Conservation (phyloP, 2,113 vertebrate species). For the Onychostruthus taczanowskii region DNA sequence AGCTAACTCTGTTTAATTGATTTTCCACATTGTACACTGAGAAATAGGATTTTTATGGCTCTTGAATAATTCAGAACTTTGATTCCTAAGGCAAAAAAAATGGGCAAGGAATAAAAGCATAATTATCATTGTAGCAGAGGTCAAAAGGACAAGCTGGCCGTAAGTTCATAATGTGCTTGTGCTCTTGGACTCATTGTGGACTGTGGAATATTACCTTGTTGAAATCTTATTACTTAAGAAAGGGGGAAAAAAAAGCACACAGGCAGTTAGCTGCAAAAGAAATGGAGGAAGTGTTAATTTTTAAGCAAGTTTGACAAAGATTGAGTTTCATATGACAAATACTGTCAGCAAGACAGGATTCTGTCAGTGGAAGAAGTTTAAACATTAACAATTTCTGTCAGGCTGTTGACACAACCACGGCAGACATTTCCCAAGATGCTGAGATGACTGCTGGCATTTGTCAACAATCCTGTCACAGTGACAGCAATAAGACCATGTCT, state of each 20-base stretch:
- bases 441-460: slow-evolving; percentile 99
- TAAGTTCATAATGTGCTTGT: slow-evolving; percentile 55
- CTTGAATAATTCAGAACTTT: slow-evolving; percentile 75
- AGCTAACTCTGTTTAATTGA: slow-evolving; percentile 67
- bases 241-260: slow-evolving; percentile 24
- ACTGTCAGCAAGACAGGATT: slow-evolving; percentile 97
- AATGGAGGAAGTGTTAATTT: slow-evolving; percentile 88
- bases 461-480: slow-evolving; percentile 99
- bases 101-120: slow-evolving; percentile 66
- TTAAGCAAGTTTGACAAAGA: slow-evolving; percentile 89
- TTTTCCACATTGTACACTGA: slow-evolving; percentile 65
- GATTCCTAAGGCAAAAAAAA: slow-evolving; percentile 69
- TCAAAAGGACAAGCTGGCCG: slow-evolving; percentile 74
- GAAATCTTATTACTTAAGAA: slow-evolving; percentile 72
- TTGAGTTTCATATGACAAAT: slow-evolving; percentile 94
- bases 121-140: slow-evolving; percentile 70
- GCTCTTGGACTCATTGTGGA: slow-evolving; percentile 48
- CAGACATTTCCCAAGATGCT: slow-evolving; percentile 99
- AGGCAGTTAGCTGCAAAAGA: slow-evolving; percentile 76
- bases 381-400: slow-evolving; percentile 99
- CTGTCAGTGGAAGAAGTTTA: slow-evolving; percentile 98
- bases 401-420: slow-evolving; percentile 99
- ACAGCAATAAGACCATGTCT: slow-evolving; percentile 91
- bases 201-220: slow-evolving; percentile 64
- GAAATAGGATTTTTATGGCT: slow-evolving; percentile 63